phyloP scores from a whole-genome alignment of 1,140 invertebrate genomes.

The Platorchestia sp. region DNA sequence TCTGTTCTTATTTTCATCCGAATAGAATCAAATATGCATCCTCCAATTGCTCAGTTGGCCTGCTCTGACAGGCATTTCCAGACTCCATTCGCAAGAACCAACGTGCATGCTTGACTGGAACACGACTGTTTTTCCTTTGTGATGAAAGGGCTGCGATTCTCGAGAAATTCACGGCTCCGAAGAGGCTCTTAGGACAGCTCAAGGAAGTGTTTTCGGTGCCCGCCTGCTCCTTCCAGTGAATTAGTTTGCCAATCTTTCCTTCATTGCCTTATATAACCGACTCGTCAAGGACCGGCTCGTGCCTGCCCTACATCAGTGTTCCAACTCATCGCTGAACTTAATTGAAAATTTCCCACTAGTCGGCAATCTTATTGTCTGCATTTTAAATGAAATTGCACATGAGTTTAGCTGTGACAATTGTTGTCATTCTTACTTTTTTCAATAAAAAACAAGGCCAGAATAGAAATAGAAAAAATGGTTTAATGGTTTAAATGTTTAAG shows the following conservation, averaged over 20 bases:
- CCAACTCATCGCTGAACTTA: not conserved
- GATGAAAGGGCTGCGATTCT: not conserved
- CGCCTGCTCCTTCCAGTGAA: conserved; percentile 29
- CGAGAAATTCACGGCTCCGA: not conserved
- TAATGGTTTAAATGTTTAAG: not conserved
- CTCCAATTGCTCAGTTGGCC: not conserved
- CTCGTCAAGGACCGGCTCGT: not conserved
- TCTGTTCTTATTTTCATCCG: not conserved
- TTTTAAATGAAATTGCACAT: no score
- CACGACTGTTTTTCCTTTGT: not conserved
- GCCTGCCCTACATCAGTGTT: not conserved
- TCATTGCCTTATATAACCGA: not conserved
- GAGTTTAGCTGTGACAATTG: no score
- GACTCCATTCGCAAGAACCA: not conserved
- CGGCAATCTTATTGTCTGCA: no score
- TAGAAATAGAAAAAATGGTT: not conserved
- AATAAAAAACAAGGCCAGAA: not conserved
- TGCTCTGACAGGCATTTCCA: not conserved
- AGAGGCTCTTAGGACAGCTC: not conserved
- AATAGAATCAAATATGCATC: not conserved
- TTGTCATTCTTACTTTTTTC: no score
- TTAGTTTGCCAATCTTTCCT: conserved; percentile 39
- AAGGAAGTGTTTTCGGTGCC: conserved; percentile 31
- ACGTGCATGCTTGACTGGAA: not conserved
- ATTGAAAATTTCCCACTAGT: not conserved